phyloP scores from a whole-genome alignment of 2,888 invertebrate genomes.

The Lumbricus terrestris region DNA sequence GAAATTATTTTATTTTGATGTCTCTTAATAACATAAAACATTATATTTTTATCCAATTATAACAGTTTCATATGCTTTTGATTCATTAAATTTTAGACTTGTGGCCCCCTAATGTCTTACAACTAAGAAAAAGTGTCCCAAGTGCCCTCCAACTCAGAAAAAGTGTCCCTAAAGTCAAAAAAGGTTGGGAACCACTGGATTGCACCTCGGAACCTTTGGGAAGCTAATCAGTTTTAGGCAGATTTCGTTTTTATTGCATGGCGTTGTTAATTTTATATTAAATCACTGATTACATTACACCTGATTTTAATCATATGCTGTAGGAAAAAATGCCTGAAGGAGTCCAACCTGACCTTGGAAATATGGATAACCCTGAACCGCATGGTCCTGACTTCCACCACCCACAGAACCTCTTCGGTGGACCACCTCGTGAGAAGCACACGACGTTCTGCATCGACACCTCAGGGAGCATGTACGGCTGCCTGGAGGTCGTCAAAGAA shows the following conservation, averaged over 20 bases:
- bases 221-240: no score
- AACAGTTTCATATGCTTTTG: no score
- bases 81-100: no score
- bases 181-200: no score
- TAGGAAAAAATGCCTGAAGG: not conserved
- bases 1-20: no score
- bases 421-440: slow-evolving; percentile 45
- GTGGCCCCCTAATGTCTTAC: no score
- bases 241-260: not conserved
- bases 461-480: slow-evolving; percentile 57
- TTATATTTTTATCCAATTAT: no score
- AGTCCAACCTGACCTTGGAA: not conserved
- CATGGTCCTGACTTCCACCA: not conserved
- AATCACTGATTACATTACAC: not conserved
- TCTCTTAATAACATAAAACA: no score
- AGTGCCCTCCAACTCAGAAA: no score
- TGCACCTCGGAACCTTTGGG: no score
- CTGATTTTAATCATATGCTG: not conserved
- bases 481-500: slow-evolving; percentile 54
- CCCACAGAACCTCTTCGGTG: slow-evolving; percentile 24
- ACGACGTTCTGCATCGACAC: slow-evolving; percentile 59
- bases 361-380: not conserved
- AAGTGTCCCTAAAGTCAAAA: no score
- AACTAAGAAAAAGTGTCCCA: no score
- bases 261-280: not conserved